phyloP scores from a whole-genome alignment of 2,797 vertebrate genomes.

The Varecia variegata region DNA sequence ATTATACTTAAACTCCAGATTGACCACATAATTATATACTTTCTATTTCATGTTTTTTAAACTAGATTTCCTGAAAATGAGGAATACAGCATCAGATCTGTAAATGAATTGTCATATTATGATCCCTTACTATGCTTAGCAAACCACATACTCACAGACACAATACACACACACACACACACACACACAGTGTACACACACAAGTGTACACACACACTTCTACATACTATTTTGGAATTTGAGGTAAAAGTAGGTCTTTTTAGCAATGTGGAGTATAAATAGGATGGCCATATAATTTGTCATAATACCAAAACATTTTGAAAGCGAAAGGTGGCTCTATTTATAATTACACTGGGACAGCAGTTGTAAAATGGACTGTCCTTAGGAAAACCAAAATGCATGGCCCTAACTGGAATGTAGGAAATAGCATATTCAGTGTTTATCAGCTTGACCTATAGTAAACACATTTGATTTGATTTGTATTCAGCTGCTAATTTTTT shows the following conservation, averaged over 20 bases:
- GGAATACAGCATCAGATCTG: not conserved
- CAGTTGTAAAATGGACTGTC: not conserved
- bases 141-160: not conserved
- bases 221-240: not conserved
- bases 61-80: constrained; percentile 3
- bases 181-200: no score
- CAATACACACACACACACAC: not conserved
- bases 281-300: not conserved
- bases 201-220: not conserved
- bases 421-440: not conserved
- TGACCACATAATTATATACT: not conserved
- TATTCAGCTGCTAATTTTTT: not conserved
- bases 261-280: not conserved
- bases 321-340: not conserved
- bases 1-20: not conserved
- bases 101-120: not conserved
- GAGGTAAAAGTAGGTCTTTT: not conserved
- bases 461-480: not conserved
- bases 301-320: not conserved
- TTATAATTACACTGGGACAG: not conserved
- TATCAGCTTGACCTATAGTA: not conserved
- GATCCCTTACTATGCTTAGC: not conserved
- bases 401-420: not conserved
- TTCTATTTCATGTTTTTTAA: constrained; percentile 16
- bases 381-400: not conserved